A percentile compares a stretch with the other conserved stretches of the same genome.
Evolutionary conservation across 2,797 vertebrate species (phyloP).

Genomic region (Dromococcyx pavoninus): DNA sequence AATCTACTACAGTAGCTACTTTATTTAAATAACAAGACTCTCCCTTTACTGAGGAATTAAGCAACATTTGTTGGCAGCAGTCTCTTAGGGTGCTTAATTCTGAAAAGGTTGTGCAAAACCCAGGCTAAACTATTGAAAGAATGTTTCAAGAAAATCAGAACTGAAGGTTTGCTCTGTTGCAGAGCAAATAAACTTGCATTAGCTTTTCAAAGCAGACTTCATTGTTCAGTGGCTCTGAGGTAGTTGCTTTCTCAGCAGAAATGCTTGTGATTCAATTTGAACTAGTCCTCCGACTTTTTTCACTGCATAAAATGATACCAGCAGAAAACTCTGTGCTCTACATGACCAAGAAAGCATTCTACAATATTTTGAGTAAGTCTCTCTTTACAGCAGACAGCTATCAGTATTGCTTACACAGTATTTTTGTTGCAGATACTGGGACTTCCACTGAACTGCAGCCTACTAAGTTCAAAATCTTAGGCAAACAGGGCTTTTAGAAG

Average conservation of each 20-base stretch:
- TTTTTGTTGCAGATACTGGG: background rate
- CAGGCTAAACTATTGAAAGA: conserved; percentile 69
- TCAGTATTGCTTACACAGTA: background rate
- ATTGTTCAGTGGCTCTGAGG: conserved; percentile 29
- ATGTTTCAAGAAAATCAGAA: conserved; percentile 62
- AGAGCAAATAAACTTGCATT: conserved; percentile 55
- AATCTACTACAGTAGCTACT: conserved; percentile 77
- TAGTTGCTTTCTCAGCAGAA: conserved; percentile 44
- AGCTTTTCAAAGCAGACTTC: conserved; percentile 42
- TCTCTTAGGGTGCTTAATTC: conserved; percentile 73
- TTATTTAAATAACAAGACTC: conserved; percentile 74
- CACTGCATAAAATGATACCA: background rate
- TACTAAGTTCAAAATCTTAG: background rate
- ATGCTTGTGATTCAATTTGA: background rate
- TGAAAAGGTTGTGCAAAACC: conserved; percentile 59
- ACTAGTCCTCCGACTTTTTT: background rate
- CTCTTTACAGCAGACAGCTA: background rate
- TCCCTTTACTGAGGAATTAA: conserved; percentile 74
- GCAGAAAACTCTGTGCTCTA: background rate
- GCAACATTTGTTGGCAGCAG: conserved; percentile 44
- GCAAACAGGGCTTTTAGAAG: conserved; percentile 19
- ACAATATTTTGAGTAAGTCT: background rate
- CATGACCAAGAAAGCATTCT: background rate
- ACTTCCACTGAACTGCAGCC: background rate
- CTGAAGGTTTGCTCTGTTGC: conserved; percentile 39